phyloP scores from a whole-genome alignment of 1,140 invertebrate species.

The Camponotus pennsylvanicus region DNA sequence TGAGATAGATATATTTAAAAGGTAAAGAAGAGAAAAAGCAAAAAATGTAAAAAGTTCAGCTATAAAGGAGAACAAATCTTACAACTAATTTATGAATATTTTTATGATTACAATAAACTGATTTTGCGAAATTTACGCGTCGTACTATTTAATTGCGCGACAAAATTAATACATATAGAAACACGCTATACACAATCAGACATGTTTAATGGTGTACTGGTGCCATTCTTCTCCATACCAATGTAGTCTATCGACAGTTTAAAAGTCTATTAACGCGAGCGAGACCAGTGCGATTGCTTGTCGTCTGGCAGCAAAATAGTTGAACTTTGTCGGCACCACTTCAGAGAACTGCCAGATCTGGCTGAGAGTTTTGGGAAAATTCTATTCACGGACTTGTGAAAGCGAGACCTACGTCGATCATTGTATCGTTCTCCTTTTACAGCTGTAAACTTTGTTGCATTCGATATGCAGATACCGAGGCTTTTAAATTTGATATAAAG shows the following conservation, averaged over 20 bases:
- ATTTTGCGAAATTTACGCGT: background rate
- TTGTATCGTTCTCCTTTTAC: constrained; percentile 22
- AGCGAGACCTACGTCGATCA: constrained; percentile 54
- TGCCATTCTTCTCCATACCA: constrained; percentile 23
- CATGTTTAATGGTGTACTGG: constrained; percentile 58
- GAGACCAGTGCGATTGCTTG: constrained; percentile 32
- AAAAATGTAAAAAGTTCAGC: too few relatives aligned
- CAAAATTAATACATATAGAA: background rate
- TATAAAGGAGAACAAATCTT: background rate
- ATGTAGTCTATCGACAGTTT: background rate
- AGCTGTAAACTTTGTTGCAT: constrained; percentile 24
- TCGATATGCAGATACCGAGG: background rate
- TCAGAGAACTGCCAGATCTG: constrained; percentile 21
- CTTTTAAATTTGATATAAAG: background rate
- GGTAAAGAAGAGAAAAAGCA: too few relatives aligned
- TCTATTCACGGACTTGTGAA: constrained; percentile 45
- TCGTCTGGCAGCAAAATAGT: constrained; percentile 63
- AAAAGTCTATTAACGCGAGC: constrained; percentile 61
- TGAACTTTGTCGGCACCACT: constrained; percentile 63
- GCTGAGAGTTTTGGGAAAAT: constrained; percentile 62
- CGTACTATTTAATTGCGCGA: background rate
- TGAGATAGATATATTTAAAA: too few relatives aligned
- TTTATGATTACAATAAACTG: background rate
- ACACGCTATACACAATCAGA: background rate
- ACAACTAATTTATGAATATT: background rate